Conservation (phyloP, 2,797 vertebrate genomes). For the Sebastolobus altivelis region DNA sequence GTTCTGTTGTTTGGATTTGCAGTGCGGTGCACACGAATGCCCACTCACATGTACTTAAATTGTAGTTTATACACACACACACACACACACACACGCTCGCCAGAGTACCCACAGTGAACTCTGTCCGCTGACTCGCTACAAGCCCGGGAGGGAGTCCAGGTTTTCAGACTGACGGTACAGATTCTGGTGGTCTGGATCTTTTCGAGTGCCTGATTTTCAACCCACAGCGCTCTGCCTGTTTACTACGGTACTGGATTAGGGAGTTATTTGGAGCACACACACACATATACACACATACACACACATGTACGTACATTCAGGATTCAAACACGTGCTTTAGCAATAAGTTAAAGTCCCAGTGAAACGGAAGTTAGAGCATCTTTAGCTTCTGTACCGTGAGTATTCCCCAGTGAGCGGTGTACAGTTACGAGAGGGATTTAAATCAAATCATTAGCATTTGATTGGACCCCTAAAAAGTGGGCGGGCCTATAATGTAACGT, state of each 20-base stretch:
- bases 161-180: slow-evolving; percentile 52
- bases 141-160: slow-evolving; percentile 45
- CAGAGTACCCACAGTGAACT: slow-evolving; percentile 61
- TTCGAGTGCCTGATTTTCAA: slow-evolving; percentile 47
- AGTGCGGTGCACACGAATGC: slow-evolving; percentile 41
- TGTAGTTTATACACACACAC: slow-evolving; percentile 18
- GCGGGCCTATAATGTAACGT: no score
- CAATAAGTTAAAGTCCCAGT: not conserved
- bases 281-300: not conserved
- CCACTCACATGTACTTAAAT: slow-evolving; percentile 50
- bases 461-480: no score
- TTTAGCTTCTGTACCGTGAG: no score
- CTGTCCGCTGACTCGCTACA: slow-evolving; percentile 43
- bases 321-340: slow-evolving; percentile 4
- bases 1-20: slow-evolving; percentile 64
- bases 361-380: no score
- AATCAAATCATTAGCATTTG: no score
- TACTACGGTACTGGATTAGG: slow-evolving; percentile 45
- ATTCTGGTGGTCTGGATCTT: slow-evolving; percentile 68
- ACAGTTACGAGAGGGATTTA: no score
- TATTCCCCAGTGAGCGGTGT: no score
- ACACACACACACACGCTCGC: slow-evolving; percentile 20
- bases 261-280: slow-evolving; percentile 20
- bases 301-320: not conserved
- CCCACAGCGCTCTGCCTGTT: slow-evolving; percentile 35